Base-by-base conservation (phyloP, 2,888 invertebrate genomes). In the Xestia rhomboidea region DNA sequence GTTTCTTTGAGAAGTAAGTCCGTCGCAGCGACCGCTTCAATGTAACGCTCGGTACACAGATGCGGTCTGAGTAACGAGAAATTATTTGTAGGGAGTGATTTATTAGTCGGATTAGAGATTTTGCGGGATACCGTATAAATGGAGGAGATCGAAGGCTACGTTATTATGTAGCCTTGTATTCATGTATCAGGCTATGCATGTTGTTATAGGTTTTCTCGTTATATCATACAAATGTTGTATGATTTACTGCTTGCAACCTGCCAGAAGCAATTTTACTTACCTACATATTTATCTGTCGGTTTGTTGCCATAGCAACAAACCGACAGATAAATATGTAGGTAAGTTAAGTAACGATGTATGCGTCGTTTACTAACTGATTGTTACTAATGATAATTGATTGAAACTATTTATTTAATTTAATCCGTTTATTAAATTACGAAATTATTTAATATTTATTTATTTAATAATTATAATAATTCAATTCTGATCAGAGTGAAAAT, bases 41-140 rank as follows among this genome's bases (percentile, higher is more conserved):
- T 88, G 90, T 93, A 92, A 91, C 89, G 91, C 90, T 92, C 89
- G 90, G 90, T 91, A 91, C 92, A 91, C 93, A 94, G 94, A 94
- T 95, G 95, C 94, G 92, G 93, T 93, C 89, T 90, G 90, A 91
- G 93, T 94, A 94, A 95, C 92, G 92, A 94, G 93, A 92, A 94
- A 94, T 93, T 91, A 91, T 91, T 92, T 89, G 90, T 90, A 90
- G 77, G 88, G 83, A 89, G 85, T 90, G 89, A 90, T 90, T 91
- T 89, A 88, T 89, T 90, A 88, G 81, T 84, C 75, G 81, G 87
- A 87, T 88, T 89, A 85, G 81, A 84, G 83, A 86, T 84, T 87
- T 84, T 87, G 81, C 76, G 73, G 77, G 76, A 78, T 81, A 41
- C 67, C 21, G 68, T 76, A 77, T 76, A 79, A 86, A 85, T 68